Evolutionary conservation across 2,113 vertebrate species (phyloP).

Genomic region (Symphodus melops): DNA sequence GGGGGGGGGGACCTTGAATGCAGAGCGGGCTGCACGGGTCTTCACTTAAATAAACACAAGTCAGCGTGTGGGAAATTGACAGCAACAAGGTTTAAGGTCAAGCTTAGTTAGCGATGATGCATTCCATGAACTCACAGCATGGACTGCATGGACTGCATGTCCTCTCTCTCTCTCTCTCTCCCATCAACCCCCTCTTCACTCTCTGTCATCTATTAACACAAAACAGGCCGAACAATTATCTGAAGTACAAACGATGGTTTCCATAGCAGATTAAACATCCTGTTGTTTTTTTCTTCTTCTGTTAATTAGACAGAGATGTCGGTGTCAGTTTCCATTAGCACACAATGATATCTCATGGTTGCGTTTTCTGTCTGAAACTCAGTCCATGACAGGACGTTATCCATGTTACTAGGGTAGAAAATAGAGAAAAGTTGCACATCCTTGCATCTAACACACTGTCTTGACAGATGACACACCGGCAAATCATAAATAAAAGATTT

Average conservation of each 20-base stretch:
- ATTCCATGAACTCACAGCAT: constrained; percentile 36
- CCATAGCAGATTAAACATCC: neutral
- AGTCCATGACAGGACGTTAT: neutral
- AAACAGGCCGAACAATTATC: neutral
- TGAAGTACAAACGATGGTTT: neutral
- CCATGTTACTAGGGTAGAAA: neutral
- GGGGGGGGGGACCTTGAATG: constrained; percentile 18
- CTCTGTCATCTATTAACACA: neutral
- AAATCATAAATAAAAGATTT: neutral
- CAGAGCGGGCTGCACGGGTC: constrained; percentile 13
- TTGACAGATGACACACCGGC: too few relatives aligned
- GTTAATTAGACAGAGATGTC: neutral
- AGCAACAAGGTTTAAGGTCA: constrained; percentile 57
- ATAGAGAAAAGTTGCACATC: neutral
- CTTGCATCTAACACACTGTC: neutral
- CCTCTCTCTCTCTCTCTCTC: neutral
- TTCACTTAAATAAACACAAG: constrained; percentile 50
- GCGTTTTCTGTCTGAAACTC: neutral
- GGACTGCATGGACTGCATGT: constrained; percentile 5
- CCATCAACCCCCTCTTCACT: neutral
- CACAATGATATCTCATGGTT: neutral
- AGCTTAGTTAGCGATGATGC: constrained; percentile 8
- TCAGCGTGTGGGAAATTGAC: constrained; percentile 37
- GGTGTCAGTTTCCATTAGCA: neutral
- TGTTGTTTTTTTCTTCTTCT: too few relatives aligned